A percentile compares a stretch with the other conserved stretches of the same genome.
Conservation (phyloP, 1,140 invertebrate species). For the Heliconius melpomene region DNA sequence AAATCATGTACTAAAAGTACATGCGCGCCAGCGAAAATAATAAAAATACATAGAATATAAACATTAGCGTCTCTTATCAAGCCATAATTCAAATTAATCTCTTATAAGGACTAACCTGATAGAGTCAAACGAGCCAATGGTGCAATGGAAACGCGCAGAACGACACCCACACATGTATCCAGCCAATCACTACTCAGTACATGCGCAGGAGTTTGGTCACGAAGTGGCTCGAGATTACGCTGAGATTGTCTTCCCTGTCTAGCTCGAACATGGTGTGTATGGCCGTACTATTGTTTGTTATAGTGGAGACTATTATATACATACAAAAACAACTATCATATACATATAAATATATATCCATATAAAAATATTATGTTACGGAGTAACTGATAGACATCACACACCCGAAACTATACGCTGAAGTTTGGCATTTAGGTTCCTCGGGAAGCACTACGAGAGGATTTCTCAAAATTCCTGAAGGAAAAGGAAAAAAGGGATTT, state of each 20-base stretch:
- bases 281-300: conserved; percentile 2
- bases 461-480: too few relatives aligned
- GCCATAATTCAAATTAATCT: conserved; percentile 16
- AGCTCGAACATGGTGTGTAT: conserved; percentile 14
- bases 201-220: conserved; percentile 67
- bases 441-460: too few relatives aligned
- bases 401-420: too few relatives aligned
- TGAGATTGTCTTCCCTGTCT: conserved; percentile 60
- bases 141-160: conserved; percentile 53
- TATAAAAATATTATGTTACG: not conserved
- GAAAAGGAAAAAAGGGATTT: too few relatives aligned
- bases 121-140: conserved; percentile 34
- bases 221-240: conserved; percentile 62
- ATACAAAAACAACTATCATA: not conserved
- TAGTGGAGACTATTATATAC: not conserved
- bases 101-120: conserved; percentile 19
- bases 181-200: conserved; percentile 45
- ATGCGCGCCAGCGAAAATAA: not conserved
- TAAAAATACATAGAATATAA: not conserved
- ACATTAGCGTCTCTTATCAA: not conserved
- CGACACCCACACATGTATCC: conserved; percentile 48
- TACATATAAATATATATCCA: not conserved
- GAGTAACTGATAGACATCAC: too few relatives aligned
- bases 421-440: too few relatives aligned
- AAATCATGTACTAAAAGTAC: not conserved